These are phyloP conservation scores for Arctia plantaginis DNA, from an alignment of 2,888 invertebrate species.

Conservation along the genomic window DNA sequence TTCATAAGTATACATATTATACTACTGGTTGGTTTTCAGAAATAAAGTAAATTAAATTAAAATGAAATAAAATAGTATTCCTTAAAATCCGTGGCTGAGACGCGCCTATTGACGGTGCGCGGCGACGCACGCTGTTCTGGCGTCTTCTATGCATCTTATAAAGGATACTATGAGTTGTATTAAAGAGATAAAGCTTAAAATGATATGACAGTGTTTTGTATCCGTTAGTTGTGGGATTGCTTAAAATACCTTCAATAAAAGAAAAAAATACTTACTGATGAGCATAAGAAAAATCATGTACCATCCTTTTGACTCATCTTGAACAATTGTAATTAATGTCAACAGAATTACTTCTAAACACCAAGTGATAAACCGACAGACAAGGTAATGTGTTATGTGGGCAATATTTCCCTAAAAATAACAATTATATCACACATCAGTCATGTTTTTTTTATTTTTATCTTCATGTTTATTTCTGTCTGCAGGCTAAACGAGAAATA, in stretches of 20 bases:
- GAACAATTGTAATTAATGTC: constrained; percentile 45
- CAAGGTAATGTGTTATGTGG: constrained; percentile 52
- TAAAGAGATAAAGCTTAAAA: too few relatives aligned
- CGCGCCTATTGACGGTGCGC: too few relatives aligned
- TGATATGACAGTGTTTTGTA: background rate
- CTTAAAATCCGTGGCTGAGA: too few relatives aligned
- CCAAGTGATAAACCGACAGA: constrained; percentile 58
- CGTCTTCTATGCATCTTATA: too few relatives aligned
- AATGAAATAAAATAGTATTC: too few relatives aligned
- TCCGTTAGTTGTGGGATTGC: background rate
- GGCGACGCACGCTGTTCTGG: too few relatives aligned
- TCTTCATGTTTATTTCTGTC: background rate
- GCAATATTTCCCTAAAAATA: constrained; percentile 50
- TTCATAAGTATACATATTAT: too few relatives aligned
- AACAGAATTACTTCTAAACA: constrained; percentile 48
- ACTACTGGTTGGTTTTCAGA: too few relatives aligned
- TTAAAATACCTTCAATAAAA: background rate
- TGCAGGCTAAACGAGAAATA: too few relatives aligned
- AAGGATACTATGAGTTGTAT: too few relatives aligned
- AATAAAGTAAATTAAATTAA: too few relatives aligned
- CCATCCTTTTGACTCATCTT: constrained; percentile 62
- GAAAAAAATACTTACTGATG: constrained; percentile 58
- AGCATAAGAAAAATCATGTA: constrained; percentile 62
- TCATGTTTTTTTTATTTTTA: too few relatives aligned
- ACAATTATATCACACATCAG: background rate